A percentile compares a stretch with the other conserved stretches of the same genome.
phyloP scores from a whole-genome alignment of 2,797 vertebrate genomes.

The Sphenodon punctatus region DNA sequence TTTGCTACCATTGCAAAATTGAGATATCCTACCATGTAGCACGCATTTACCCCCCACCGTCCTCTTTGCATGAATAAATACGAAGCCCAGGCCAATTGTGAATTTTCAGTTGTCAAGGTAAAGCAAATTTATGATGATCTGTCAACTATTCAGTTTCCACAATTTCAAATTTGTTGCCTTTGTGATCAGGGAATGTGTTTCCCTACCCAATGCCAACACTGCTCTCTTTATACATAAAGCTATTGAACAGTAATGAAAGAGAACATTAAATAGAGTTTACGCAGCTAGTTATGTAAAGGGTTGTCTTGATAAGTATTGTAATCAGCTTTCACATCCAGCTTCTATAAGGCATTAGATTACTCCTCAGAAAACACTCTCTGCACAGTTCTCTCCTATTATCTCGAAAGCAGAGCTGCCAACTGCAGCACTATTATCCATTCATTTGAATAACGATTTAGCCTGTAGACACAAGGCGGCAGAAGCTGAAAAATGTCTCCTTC shows the following conservation, averaged over 20 bases:
- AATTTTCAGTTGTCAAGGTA: not conserved
- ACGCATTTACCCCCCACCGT: not conserved
- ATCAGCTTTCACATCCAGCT: not conserved
- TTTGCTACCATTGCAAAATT: not conserved
- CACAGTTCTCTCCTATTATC: not conserved
- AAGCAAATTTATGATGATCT: not conserved
- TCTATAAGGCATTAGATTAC: not conserved
- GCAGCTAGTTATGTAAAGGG: not conserved
- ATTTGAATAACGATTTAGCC: not conserved
- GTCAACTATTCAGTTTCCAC: not conserved
- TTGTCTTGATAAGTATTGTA: not conserved
- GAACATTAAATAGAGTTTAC: not conserved
- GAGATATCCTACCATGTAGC: not conserved
- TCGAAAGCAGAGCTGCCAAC: not conserved
- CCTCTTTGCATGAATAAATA: not conserved
- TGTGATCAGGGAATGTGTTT: not conserved
- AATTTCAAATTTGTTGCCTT: not conserved
- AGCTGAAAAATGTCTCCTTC: not conserved
- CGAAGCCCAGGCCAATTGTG: not conserved
- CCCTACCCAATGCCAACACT: not conserved
- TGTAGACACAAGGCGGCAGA: not conserved
- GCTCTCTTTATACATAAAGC: not conserved
- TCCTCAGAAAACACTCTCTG: constrained; percentile 3
- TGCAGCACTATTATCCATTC: not conserved
- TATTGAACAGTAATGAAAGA: not conserved